These are phyloP conservation scores for Thecocarcelia acutangulata DNA, from an alignment of 2,888 invertebrate genomes.

Conservation along the genomic window DNA sequence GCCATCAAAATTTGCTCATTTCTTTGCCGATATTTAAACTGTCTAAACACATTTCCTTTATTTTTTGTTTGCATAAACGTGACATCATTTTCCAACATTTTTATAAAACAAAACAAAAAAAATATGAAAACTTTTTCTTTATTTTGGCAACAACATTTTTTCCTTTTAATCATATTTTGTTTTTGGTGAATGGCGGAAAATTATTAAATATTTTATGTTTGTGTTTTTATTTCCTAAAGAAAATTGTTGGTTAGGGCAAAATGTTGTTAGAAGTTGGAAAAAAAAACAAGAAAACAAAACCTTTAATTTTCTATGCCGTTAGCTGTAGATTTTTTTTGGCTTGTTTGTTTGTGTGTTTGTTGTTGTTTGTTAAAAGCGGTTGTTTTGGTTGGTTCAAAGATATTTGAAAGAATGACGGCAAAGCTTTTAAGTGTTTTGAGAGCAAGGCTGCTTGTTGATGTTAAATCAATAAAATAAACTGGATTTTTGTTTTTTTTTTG, in stretches of 20 bases:
- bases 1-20: no score
- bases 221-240: conserved; percentile 38
- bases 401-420: conserved; percentile 32
- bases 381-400: neutral
- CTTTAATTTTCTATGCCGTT: conserved; percentile 66
- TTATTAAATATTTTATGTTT: conserved; percentile 58
- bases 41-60: conserved; percentile 16
- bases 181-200: conserved; percentile 70
- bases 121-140: conserved; percentile 55
- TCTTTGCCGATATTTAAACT: no score
- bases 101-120: neutral
- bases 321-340: conserved; percentile 60
- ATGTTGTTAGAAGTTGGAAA: conserved; percentile 35
- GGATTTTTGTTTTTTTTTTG: neutral
- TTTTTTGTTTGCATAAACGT: conserved; percentile 71
- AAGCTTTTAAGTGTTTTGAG: neutral
- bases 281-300: conserved; percentile 39
- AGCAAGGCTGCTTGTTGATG: conserved; percentile 12
- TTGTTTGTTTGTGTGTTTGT: conserved; percentile 7
- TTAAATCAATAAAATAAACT: conserved; percentile 43
- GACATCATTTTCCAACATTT: conserved; percentile 55
- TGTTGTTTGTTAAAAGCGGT: neutral
- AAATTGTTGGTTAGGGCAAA: conserved; percentile 61
- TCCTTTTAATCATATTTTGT: conserved; percentile 44
- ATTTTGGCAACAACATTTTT: conserved; percentile 3